These are phyloP conservation scores for Chloropsis hardwickii DNA, from an alignment of 2,113 vertebrate species.

Conservation along the genomic window DNA sequence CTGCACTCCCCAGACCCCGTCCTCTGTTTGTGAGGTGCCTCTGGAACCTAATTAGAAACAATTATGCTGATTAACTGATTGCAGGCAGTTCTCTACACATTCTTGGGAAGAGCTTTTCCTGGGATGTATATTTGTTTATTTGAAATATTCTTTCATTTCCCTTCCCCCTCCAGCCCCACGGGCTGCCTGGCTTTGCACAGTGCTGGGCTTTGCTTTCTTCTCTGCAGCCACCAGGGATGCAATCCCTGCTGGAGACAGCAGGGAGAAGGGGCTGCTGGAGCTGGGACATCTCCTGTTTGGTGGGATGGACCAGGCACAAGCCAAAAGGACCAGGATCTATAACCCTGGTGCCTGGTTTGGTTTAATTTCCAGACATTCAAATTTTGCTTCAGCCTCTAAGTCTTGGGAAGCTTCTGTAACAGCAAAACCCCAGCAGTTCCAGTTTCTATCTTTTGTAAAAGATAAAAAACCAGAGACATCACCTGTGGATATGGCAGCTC, in stretches of 20 bases:
- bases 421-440: neutral
- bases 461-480: neutral
- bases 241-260: neutral
- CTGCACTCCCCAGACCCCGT: neutral
- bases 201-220: neutral
- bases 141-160: conserved; percentile 56
- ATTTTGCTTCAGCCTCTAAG: neutral
- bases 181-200: conserved; percentile 5
- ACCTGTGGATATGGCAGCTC: neutral
- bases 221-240: neutral
- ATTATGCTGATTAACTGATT: conserved; percentile 76
- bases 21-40: conserved; percentile 40
- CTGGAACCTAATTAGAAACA: conserved; percentile 72
- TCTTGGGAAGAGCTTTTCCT: conserved; percentile 67
- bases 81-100: conserved; percentile 64
- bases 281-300: neutral
- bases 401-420: neutral
- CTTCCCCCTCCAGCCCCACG: conserved; percentile 1
- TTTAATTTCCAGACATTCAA: neutral
- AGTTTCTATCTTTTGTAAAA: neutral
- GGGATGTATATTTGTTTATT: conserved; percentile 42
- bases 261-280: neutral
- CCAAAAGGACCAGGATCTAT: neutral
- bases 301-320: neutral
- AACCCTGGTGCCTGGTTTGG: neutral